phyloP scores from a whole-genome alignment of 2,797 vertebrate species.

The Melopsittacus undulatus region DNA sequence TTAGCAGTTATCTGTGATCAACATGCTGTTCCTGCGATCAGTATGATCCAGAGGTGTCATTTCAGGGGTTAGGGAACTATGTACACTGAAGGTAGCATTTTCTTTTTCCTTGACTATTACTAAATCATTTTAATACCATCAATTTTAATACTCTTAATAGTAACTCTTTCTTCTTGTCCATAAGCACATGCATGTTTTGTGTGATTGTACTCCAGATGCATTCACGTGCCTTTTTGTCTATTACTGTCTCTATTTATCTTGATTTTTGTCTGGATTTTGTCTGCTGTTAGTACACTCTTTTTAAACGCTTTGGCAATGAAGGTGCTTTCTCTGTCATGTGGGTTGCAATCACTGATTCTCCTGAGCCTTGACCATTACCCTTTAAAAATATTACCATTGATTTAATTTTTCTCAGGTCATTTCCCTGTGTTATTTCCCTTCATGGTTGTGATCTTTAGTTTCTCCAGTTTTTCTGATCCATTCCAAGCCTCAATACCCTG shows the following conservation, averaged over 20 bases:
- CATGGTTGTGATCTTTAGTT: neutral
- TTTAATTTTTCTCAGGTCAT: neutral
- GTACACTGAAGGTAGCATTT: neutral
- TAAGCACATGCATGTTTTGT: neutral
- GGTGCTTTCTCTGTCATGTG: neutral
- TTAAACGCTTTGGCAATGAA: neutral
- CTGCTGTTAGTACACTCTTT: neutral
- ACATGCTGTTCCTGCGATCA: neutral
- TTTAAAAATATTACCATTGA: neutral
- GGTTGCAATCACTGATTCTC: neutral
- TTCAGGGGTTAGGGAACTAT: neutral
- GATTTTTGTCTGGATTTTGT: neutral
- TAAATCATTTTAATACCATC: neutral
- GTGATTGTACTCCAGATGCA: neutral
- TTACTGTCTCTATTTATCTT: neutral
- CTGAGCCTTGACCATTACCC: neutral
- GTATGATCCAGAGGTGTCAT: neutral
- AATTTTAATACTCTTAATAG: neutral
- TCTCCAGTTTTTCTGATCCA: neutral
- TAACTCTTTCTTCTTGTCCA: neutral
- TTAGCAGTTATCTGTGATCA: neutral
- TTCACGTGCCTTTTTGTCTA: neutral
- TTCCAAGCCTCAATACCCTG: neutral
- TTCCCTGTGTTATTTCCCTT: neutral
- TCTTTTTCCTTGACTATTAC: neutral